Evolutionary conservation across 2,113 vertebrate species (phyloP).

Genomic region (Gambusia affinis): DNA sequence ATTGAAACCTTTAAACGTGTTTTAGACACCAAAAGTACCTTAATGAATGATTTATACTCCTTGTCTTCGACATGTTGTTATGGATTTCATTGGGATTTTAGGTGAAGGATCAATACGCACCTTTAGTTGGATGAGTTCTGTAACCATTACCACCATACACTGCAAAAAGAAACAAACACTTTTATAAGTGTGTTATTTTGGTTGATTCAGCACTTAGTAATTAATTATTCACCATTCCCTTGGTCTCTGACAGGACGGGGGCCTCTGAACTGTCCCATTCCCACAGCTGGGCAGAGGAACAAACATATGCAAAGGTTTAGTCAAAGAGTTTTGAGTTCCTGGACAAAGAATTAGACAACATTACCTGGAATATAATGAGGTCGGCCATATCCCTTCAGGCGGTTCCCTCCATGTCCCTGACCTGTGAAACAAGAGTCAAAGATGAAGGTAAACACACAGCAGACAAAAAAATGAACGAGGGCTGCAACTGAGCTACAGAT

Average conservation of each 20-base stretch:
- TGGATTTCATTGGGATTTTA: too few species aligned
- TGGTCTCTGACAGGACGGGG: conserved; percentile 60
- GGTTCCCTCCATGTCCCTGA: conserved; percentile 46
- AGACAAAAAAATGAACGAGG: too few species aligned
- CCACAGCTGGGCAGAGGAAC: conserved; percentile 23
- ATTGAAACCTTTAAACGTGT: conserved; percentile 38
- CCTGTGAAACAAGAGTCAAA: conserved; percentile 43
- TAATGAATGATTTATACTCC: neutral
- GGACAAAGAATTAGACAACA: neutral
- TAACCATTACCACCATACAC: conserved; percentile 58
- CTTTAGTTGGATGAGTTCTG: neutral
- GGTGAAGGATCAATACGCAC: neutral
- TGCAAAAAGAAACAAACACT: conserved; percentile 31
- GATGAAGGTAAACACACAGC: neutral
- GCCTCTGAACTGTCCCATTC: conserved; percentile 44
- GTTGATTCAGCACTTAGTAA: neutral
- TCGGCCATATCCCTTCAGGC: conserved; percentile 64
- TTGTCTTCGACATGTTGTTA: neutral
- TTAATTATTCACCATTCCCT: conserved; percentile 37
- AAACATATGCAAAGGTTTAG: neutral
- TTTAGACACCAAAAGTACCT: neutral
- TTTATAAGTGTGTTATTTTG: neutral
- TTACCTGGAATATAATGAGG: conserved; percentile 61
- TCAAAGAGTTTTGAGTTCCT: neutral
- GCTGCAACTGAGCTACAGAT: too few species aligned